Base-by-base conservation (phyloP, 1,140 invertebrate species). In the Sitobion miscanthi region DNA sequence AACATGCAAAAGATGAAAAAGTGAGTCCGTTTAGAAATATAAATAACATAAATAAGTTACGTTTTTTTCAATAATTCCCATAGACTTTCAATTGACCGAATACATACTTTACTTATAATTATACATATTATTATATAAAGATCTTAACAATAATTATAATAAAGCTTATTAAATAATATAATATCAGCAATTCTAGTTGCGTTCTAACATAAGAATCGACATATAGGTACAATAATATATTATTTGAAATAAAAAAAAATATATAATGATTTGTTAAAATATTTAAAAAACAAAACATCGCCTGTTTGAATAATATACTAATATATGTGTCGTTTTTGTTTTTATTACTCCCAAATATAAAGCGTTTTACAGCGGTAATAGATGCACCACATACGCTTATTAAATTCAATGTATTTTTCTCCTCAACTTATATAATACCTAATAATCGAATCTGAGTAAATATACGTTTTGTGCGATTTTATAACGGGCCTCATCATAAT, bases 391-490 rank as follows among this genome's bases (percentile, higher is more conserved):
- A 88, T 89, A 25, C 54, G 23, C 30, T 30, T n/a, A 52, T 35
- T 54, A 54, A 86, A 42, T 42, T 85, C 42, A 45, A 25, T n/a
- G 45, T 3, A 30, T 87, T 87, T 49, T 35, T 49, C 1, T 21
- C 30, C 45, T 42, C 87, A 23, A 88, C 6, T 42, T 42, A 38
- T 6, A 20, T 77, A 77, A 77, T 77, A 57, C 52, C 38, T 57
- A 47, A 82, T 42, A 85, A 92, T 52, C 23, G 23, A 83, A n/a
- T 23, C 47, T 77, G 30, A 62, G 49, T 93, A 93, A 93, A 93
- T 93, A 93, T 86, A 93, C 82, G 49, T 93, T 93, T 45, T 54
- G 11, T 86, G 82, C 82, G 49, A 92, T 45, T 92, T n/a, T 82
- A 25, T 52, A 49, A 82, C 25, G 23, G 30, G 20, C 30, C 47